Base-by-base conservation (phyloP, 2,113 vertebrate species). In the Fulmarus glacialis region DNA sequence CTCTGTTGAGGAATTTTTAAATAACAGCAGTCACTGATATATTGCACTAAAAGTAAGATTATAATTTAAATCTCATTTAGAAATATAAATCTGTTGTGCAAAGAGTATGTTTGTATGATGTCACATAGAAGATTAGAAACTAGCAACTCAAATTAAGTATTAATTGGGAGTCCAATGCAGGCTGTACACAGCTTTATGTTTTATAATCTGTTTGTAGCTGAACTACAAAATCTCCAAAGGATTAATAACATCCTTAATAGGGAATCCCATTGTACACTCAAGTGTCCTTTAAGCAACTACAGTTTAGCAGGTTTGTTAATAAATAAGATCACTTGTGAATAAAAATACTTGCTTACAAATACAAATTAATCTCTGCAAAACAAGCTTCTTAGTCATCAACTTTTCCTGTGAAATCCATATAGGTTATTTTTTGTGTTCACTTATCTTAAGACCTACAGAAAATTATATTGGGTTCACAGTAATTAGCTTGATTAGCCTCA, bases 291-390 rank as follows among this genome's bases (percentile, higher is more conserved):
- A 81, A 63, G 29, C 18, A 48, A 55, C 56, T 83, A 73, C 29
- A 82, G 38, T 77, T 94, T 74, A 84, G 10, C 70, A 68, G 14
- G 12, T 56, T 94, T 92, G 5, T 68, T 74, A 72, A 29, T 92
- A 95, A 81, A 66, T 38, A 91, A 75, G 88, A 66, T 40, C 5
- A 87, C 40, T 50, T 53, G 18, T 94, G 47, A 93, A 85, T 75
- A 86, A 95, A 90, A 92, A 79, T 63, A 62, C 30, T 77, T 93
- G 85, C 90, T 97, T 95, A 82, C 7, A 88, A 94, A 90, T 83
- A 74, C 18, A 94, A 89, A 93, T 74, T 34, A 78, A 52, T 81
- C 9, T 86, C 60, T 59, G 91, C 34, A 68, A 95, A 97, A 59
- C 30, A 93, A 92, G 9, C 11, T 94, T n/a, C 72, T 78, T 58